Conservation (phyloP, 2,113 vertebrate species). For the Ptilorrhoa leucosticta region DNA sequence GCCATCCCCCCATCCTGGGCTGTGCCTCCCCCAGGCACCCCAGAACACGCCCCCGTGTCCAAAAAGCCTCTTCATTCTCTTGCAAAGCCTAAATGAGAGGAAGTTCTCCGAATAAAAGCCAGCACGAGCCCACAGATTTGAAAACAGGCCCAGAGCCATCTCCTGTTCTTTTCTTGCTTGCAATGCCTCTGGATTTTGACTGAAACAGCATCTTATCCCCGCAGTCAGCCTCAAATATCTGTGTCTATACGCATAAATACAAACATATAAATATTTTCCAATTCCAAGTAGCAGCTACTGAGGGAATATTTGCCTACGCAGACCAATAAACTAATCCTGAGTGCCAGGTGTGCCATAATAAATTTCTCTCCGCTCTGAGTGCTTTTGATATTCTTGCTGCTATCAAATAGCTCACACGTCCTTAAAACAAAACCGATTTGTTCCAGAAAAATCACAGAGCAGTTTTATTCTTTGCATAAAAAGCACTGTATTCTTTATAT, state of each 20-base stretch:
- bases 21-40: not conserved
- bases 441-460: not conserved
- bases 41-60: accelerated
- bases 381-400: not conserved
- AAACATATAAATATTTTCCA: not conserved
- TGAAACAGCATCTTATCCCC: not conserved
- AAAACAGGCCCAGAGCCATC: not conserved
- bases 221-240: not conserved
- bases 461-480: not conserved
- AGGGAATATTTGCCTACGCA: not conserved
- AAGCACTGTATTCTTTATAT: not conserved
- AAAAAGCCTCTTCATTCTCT: not conserved
- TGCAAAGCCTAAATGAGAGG: not conserved
- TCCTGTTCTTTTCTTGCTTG: not conserved
- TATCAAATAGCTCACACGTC: not conserved
- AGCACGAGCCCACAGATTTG: accelerated
- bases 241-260: not conserved
- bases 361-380: not conserved
- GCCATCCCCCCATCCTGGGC: accelerated
- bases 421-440: not conserved
- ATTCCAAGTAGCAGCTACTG: not conserved
- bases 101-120: not conserved
- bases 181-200: not conserved
- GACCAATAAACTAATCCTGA: not conserved
- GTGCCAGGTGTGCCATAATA: not conserved